A percentile compares a stretch with the other conserved stretches of the same genome.
phyloP scores from a whole-genome alignment of 2,113 vertebrate species.

The Phyllostomus discolor region DNA sequence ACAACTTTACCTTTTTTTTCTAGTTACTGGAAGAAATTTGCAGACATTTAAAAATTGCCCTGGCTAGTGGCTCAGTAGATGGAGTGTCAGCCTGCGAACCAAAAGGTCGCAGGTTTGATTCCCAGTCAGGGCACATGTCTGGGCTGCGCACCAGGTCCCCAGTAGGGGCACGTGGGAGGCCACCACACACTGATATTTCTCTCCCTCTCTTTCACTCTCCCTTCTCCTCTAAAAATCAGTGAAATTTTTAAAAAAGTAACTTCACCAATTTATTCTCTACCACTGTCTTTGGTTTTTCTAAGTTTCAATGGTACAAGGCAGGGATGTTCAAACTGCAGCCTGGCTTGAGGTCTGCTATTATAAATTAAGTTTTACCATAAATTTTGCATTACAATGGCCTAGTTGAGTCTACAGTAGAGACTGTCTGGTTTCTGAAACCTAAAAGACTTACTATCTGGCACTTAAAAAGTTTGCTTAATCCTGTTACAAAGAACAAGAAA shows the following conservation, averaged over 20 bases:
- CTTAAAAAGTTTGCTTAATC: background rate
- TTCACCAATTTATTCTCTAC: background rate
- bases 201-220: too few species aligned
- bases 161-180: too few species aligned
- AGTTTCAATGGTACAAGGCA: background rate
- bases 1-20: background rate
- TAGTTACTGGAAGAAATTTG: background rate
- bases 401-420: background rate
- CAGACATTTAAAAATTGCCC: background rate
- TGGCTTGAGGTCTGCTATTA: background rate
- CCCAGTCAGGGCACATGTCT: too few species aligned
- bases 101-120: too few species aligned
- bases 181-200: too few species aligned
- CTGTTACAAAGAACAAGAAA: background rate
- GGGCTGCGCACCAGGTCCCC: too few species aligned
- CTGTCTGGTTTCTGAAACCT: background rate
- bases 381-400: background rate
- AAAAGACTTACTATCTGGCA: background rate
- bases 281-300: background rate
- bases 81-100: too few species aligned
- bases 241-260: background rate
- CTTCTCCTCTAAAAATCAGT: too few species aligned
- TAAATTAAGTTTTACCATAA: background rate
- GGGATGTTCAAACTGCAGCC: background rate
- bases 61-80: too few species aligned